These are phyloP conservation scores for Mactra quadrangularis DNA, from an alignment of 1,140 invertebrate species.

Conservation along the genomic window DNA sequence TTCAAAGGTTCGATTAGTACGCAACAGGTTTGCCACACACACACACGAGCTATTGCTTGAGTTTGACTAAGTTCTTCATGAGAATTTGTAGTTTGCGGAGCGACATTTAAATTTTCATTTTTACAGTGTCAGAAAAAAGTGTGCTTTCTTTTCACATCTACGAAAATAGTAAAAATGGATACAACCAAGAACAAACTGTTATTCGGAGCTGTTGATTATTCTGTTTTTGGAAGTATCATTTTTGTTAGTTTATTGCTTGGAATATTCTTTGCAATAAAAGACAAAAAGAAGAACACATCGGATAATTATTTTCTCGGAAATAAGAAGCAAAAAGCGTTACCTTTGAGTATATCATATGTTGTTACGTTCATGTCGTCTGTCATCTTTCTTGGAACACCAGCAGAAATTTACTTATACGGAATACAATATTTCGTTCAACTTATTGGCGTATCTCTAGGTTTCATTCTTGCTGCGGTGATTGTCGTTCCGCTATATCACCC, in stretches of 20 bases:
- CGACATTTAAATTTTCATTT: no score
- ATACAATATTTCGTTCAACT: background rate
- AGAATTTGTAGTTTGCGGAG: no score
- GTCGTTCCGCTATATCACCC: slow-evolving; percentile 18
- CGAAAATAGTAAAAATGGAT: no score
- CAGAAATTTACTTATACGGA: slow-evolving; percentile 52
- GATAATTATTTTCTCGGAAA: slow-evolving; percentile 91
- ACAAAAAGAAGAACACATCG: slow-evolving; percentile 92
- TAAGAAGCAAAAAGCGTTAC: slow-evolving; percentile 89
- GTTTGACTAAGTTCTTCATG: no score
- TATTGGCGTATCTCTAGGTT: background rate
- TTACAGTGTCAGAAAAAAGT: no score
- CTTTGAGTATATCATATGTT: slow-evolving; percentile 71
- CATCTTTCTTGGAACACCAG: slow-evolving; percentile 61
- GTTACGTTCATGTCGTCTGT: slow-evolving; percentile 65
- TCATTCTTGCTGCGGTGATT: background rate
- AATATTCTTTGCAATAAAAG: slow-evolving; percentile 91
- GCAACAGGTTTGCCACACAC: no score
- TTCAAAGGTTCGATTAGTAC: no score
- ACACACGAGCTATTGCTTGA: no score
- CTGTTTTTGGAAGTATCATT: slow-evolving; percentile 54
- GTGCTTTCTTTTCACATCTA: no score
- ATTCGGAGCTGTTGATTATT: slow-evolving; percentile 52
- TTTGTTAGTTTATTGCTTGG: slow-evolving; percentile 87
- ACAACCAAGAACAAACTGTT: no score